Evolutionary conservation across 2,797 vertebrate species (phyloP).

Genomic region (Aldrovandia affinis): DNA sequence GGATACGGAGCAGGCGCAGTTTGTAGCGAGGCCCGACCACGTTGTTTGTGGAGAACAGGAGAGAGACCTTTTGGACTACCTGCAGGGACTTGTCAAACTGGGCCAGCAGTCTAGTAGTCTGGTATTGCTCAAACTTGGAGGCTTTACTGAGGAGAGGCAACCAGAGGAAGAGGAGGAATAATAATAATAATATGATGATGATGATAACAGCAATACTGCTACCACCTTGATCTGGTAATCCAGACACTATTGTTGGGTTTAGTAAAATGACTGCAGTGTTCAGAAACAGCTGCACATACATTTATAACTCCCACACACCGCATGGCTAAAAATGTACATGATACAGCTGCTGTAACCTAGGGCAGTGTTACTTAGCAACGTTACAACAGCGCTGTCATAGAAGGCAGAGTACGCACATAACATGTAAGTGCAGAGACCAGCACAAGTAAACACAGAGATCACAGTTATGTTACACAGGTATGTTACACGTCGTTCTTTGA

Average conservation of each 20-base stretch:
- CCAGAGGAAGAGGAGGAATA: neutral
- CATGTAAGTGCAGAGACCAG: too few relatives aligned
- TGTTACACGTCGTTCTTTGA: too few relatives aligned
- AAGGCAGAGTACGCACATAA: too few relatives aligned
- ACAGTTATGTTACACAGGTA: too few relatives aligned
- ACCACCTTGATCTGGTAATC: neutral
- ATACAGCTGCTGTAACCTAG: neutral
- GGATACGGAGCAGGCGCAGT: slow-evolving; percentile 70
- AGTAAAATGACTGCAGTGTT: neutral
- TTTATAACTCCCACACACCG: neutral
- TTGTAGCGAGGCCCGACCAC: slow-evolving; percentile 59
- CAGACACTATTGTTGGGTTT: neutral
- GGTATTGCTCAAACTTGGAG: slow-evolving; percentile 59
- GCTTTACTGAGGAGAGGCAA: slow-evolving; percentile 56
- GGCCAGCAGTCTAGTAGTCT: slow-evolving; percentile 61
- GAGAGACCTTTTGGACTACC: slow-evolving; percentile 59
- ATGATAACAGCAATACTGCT: neutral
- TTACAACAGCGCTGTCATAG: neutral
- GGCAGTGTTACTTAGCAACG: neutral
- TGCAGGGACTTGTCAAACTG: slow-evolving; percentile 65
- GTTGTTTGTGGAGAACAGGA: slow-evolving; percentile 63
- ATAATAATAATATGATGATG: neutral
- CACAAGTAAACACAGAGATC: neutral
- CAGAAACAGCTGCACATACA: neutral
- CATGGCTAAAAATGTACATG: neutral